A percentile compares a stretch with the other conserved stretches of the same genome.
phyloP scores from a whole-genome alignment of 1,140 invertebrate species.

The Pollicipes pollicipes region DNA sequence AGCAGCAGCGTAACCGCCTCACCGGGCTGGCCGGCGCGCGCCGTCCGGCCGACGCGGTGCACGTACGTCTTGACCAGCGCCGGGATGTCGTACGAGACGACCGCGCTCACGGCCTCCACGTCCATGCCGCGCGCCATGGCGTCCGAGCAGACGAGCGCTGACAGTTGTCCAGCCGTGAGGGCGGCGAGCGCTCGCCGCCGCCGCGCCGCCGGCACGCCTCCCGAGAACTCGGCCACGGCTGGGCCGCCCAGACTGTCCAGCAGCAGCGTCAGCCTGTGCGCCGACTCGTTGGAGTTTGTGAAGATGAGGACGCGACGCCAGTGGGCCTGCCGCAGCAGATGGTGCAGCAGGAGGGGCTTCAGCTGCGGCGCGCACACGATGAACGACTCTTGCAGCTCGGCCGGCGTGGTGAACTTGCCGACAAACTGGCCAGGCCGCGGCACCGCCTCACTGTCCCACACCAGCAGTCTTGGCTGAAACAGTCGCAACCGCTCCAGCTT shows the following conservation, averaged over 20 bases:
- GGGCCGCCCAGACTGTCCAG: conserved; percentile 36
- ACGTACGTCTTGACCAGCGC: conserved; percentile 76
- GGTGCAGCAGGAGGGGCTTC: conserved; percentile 65
- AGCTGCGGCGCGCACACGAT: conserved; percentile 44
- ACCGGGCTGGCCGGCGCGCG: conserved; percentile 64
- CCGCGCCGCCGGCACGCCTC: conserved; percentile 48
- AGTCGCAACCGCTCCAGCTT: conserved; percentile 68
- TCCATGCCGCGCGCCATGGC: conserved; percentile 86
- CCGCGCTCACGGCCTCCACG: conserved; percentile 65
- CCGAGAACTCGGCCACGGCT: conserved; percentile 46
- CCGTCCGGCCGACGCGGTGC: conserved; percentile 81
- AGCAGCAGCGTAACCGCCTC: conserved; percentile 52
- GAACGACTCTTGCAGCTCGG: conserved; percentile 57
- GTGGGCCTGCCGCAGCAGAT: conserved; percentile 42
- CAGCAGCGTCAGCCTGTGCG: conserved; percentile 49
- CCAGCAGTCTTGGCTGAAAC: conserved; percentile 81
- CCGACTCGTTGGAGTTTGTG: conserved; percentile 58
- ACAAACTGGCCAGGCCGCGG: conserved; percentile 6
- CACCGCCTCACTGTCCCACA: neutral
- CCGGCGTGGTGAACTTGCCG: conserved; percentile 46
- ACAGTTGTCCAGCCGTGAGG: conserved; percentile 22
- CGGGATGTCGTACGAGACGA: conserved; percentile 81
- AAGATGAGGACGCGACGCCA: conserved; percentile 70
- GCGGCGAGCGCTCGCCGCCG: conserved; percentile 24
- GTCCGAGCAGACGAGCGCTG: conserved; percentile 74